Conservation (phyloP, 1,140 invertebrate genomes). For the Drosophila insularis region DNA sequence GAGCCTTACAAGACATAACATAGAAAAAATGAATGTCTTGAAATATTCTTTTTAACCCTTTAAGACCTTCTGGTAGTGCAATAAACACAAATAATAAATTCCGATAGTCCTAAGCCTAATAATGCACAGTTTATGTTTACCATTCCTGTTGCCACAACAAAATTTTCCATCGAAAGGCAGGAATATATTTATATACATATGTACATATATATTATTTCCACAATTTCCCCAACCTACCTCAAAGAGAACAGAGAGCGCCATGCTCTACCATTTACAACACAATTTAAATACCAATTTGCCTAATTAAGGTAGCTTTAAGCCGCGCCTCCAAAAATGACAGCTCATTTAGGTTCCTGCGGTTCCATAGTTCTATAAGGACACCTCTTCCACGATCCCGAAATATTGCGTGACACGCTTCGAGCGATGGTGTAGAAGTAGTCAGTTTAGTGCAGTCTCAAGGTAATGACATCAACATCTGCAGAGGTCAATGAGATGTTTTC, state of each 20-base stretch:
- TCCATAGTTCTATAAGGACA: constrained; percentile 21
- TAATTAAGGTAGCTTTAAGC: constrained; percentile 69
- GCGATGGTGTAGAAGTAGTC: neutral
- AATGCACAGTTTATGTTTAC: constrained; percentile 3
- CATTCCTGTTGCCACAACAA: neutral
- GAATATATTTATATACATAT: neutral
- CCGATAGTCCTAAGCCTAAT: neutral
- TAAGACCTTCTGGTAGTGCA: neutral
- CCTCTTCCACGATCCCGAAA: constrained; percentile 52
- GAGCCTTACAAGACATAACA: no score
- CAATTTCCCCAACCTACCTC: constrained; percentile 47
- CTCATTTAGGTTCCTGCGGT: constrained; percentile 45
- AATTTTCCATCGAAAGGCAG: neutral
- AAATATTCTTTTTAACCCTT: no score
- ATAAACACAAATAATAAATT: neutral
- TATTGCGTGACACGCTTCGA: constrained; percentile 65
- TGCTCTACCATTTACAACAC: constrained; percentile 27
- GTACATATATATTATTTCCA: no score
- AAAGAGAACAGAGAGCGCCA: constrained; percentile 36
- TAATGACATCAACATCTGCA: constrained; percentile 75
- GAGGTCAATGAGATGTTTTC: constrained; percentile 49
- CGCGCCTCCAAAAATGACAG: constrained; percentile 59
- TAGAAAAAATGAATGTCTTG: no score
- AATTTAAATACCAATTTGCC: constrained; percentile 78
- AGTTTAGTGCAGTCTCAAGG: constrained; percentile 39